Evolutionary conservation across 1,140 invertebrate genomes (phyloP), one percentile per base, ranked within the genome.

Genomic region (Stegodyphus mimosarum): DNA sequence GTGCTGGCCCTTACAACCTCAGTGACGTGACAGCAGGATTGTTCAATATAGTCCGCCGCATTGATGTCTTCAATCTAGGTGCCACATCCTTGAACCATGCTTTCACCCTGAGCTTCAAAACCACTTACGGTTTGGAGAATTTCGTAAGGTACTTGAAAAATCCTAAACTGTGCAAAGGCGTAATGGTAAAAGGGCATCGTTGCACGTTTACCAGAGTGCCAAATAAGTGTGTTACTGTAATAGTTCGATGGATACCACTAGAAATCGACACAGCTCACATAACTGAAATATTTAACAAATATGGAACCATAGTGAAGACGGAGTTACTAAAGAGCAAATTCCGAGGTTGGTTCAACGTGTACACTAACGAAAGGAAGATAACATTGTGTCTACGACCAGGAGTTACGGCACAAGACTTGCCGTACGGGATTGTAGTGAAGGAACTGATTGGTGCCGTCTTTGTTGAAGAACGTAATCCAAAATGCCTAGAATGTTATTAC

Each of bases 281-380:
- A 48, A 52, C 69, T 1, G 17, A 71, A 6, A 33, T n/a, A 7
- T 18, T 83, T 0, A 75, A 13, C 3, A 50, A 67, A n/a, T 83
- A 83, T n/a, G 81, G 81, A 6, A 55, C 60, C 11, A 48, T 83
- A 6, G 72, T 83, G 18, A 83, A 83, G 50, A 83, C 81, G 6
- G 81, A 75, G 7, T 72, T 63, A 18, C 15, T 76, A 13, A 66
- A 18, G 17, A 75, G 49, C 33, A 75, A 83, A 13, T 66, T 69
- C 72, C 53, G 72, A 6, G 81, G 81, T 3, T 83, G 81, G 81
- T 83, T 83, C 50, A 60, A 83, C 13, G 81, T 83, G 5, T 83
- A 83, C 33, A 83, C 81, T 7, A 75, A 69, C 15, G 81, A 83
- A 15, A 67, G 81, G 64, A 83, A 70, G 18, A 17, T 83, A n/a